phyloP scores from a whole-genome alignment of 2,113 vertebrate species.

The Xerus inauris region DNA sequence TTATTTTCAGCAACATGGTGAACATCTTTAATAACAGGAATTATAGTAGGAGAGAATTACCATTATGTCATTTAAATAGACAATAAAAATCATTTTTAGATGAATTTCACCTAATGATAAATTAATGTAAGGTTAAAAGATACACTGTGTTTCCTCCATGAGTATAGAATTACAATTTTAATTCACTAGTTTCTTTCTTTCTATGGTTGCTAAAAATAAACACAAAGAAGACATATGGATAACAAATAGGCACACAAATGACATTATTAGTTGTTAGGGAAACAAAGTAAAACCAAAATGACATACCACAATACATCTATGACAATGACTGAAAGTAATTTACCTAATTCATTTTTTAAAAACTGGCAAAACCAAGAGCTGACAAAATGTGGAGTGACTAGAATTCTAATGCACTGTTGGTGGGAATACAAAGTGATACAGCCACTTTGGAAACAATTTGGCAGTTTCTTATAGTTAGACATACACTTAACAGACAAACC shows the following conservation, averaged over 20 bases:
- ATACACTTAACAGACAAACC: neutral
- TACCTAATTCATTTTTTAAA: neutral
- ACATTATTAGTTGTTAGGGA: neutral
- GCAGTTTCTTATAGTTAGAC: constrained; percentile 8
- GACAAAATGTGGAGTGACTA: neutral
- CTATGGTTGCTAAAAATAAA: neutral
- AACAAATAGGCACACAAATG: neutral
- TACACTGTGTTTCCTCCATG: neutral
- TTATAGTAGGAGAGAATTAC: neutral
- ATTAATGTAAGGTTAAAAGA: neutral
- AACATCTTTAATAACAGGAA: neutral
- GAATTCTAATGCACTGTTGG: neutral
- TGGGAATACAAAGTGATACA: neutral
- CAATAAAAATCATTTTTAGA: neutral
- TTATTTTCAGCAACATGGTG: neutral
- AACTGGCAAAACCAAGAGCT: neutral
- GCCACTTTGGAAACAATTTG: neutral
- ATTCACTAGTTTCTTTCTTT: neutral
- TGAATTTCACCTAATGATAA: neutral
- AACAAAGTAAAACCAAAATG: constrained; percentile 17
- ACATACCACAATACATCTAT: neutral
- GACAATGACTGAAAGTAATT: neutral
- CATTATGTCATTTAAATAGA: neutral
- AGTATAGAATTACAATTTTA: neutral
- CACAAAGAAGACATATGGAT: neutral